Base-by-base conservation (phyloP, 2,113 vertebrate genomes). In the Oriolus oriolus region DNA sequence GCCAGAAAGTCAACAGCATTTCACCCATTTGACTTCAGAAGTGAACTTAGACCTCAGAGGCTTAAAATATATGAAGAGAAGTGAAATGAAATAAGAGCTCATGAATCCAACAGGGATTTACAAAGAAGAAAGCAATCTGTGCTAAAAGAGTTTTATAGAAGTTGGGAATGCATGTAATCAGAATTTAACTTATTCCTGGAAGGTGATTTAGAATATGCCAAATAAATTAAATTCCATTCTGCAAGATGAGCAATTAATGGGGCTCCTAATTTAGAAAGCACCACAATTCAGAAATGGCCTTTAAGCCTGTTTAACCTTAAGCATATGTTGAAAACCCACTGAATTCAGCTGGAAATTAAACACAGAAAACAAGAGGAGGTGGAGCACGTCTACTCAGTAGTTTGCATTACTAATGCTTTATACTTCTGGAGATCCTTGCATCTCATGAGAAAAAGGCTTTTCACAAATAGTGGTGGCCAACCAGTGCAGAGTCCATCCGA, bases 61-160 rank as follows among this genome's bases (percentile, higher is more conserved):
- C 64, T 95, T 93, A 88, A 95, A 94, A 77, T 93, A 59, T 77
- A 92, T 91, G 68, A 90, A 81, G n/a, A 93, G 56, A 74, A 91
- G 60, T 86, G 37, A 86, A 91, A 84, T 75, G 16, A 96, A 96
- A 74, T 83, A 88, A 93, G 69, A 89, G 44, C 13, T 78, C 5
- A 1, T 61, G 47, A 77, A 90, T 70, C 64, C 85, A 68, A 13
- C 12, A 64, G 71, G 69, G 64, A 74, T 88, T 96, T 95, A 61
- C 9, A 21, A 83, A 94, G 54, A 92, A 90, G 33, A 94, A 95
- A 88, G 37, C 42, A 93, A 49, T 90, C 30, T 86, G 24, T 77
- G 60, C 59, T 90, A 44, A 74, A 94, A 57, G 37, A 57, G 35
- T 65, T 90, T 75, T 86, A 63, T 66, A 73, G 66, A 91, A 86